phyloP scores from a whole-genome alignment of 1,140 invertebrate species.

The Tetranychus cinnabarinus region DNA sequence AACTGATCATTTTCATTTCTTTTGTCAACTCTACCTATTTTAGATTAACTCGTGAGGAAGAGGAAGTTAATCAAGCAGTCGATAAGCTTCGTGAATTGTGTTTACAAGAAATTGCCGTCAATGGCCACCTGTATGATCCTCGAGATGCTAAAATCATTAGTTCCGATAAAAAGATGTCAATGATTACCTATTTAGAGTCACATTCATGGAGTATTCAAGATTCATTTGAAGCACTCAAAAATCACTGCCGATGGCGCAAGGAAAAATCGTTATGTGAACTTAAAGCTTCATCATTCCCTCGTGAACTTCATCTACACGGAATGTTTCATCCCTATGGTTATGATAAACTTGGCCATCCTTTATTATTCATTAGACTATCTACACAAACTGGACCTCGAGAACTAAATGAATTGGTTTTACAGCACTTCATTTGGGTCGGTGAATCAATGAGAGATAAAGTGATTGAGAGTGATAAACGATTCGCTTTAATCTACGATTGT shows the following conservation, averaged over 20 bases:
- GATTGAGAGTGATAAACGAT: background rate
- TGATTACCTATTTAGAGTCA: background rate
- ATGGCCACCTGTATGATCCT: background rate
- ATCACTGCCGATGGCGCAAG: background rate
- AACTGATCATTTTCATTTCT: too few species aligned
- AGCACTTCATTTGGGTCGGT: background rate
- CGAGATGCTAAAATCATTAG: background rate
- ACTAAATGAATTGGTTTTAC: background rate
- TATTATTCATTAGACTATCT: background rate
- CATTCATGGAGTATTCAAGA: background rate
- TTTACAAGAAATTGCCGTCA: background rate
- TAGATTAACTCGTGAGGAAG: too few species aligned
- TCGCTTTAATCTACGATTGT: background rate
- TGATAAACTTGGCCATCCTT: background rate
- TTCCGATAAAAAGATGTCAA: background rate
- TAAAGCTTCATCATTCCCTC: background rate
- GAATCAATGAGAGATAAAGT: background rate
- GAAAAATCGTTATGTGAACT: background rate
- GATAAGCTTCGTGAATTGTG: background rate
- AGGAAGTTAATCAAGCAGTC: background rate
- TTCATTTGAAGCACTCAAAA: background rate
- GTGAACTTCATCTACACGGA: background rate
- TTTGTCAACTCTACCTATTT: too few species aligned
- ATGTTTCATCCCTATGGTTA: background rate
- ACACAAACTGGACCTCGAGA: background rate